Conservation (phyloP, 2,888 invertebrate species). For the Luffia ferchaultella region DNA sequence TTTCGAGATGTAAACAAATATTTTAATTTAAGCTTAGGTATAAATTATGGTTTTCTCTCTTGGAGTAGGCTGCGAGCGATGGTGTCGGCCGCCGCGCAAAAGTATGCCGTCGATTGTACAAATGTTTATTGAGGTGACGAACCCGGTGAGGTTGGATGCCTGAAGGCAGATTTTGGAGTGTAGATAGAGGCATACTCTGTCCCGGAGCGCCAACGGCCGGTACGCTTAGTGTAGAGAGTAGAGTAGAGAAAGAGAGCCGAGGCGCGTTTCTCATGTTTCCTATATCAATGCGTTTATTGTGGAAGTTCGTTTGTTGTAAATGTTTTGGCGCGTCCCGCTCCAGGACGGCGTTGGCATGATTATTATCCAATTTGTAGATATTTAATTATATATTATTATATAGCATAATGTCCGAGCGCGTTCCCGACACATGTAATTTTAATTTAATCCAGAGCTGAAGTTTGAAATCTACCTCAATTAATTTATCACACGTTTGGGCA, state of each 20-base stretch:
- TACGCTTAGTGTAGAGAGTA: slow-evolving; percentile 8
- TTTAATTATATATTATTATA: slow-evolving; percentile 49
- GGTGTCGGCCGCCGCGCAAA: not conserved
- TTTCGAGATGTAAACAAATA: not conserved
- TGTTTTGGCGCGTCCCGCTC: slow-evolving; percentile 37
- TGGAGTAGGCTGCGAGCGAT: not conserved
- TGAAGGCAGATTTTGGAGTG: not conserved
- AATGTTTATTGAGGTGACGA: too few species aligned
- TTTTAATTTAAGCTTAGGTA: not conserved
- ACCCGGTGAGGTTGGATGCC: too few species aligned
- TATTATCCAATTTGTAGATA: slow-evolving; percentile 64
- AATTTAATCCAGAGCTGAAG: slow-evolving; percentile 44
- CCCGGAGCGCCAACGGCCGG: slow-evolving; percentile 8
- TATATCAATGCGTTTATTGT: slow-evolving; percentile 61
- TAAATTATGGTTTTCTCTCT: slow-evolving; percentile 2
- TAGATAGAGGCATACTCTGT: not conserved
- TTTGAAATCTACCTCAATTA: slow-evolving; percentile 65
- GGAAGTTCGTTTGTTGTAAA: slow-evolving; percentile 63
- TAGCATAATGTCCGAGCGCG: slow-evolving; percentile 61
- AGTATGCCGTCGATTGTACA: too few species aligned
- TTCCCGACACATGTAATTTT: slow-evolving; percentile 34
- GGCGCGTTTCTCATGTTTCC: slow-evolving; percentile 56
- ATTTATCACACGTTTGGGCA: slow-evolving; percentile 65
- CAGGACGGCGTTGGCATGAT: slow-evolving; percentile 57
- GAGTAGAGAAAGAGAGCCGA: slow-evolving; percentile 27